These are phyloP conservation scores for Alloplasta piceator DNA, from an alignment of 2,888 invertebrate species.

Conservation along the genomic window DNA sequence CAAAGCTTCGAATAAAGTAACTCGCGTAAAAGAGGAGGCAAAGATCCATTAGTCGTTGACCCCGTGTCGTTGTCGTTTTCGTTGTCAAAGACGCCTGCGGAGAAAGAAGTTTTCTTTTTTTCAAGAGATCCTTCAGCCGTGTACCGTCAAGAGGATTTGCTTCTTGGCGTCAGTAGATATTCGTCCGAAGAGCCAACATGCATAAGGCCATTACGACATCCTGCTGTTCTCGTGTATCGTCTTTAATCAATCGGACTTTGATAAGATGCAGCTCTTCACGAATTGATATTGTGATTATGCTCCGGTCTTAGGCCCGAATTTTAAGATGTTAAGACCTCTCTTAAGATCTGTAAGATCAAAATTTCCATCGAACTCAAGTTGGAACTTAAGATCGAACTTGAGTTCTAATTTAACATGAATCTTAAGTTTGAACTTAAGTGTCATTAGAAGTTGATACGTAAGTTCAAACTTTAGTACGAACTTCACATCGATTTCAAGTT, in stretches of 20 bases:
- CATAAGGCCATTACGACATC: too few species aligned
- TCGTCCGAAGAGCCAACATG: too few species aligned
- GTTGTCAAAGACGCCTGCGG: constrained; percentile 6
- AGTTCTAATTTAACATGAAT: too few species aligned
- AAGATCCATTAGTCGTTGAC: constrained; percentile 48
- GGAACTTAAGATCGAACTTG: too few species aligned
- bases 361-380: too few species aligned
- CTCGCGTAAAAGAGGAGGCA: constrained; percentile 40
- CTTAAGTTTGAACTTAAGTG: too few species aligned
- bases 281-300: constrained; percentile 48
- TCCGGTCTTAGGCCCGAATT: background rate
- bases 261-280: constrained; percentile 2
- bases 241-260: constrained; percentile 27
- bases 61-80: constrained; percentile 19
- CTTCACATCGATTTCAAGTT: too few species aligned
- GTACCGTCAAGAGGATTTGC: constrained; percentile 31
- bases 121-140: constrained; percentile 2
- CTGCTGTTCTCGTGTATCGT: too few species aligned
- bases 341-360: too few species aligned
- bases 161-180: background rate
- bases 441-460: too few species aligned
- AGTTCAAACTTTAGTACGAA: too few species aligned
- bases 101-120: constrained; percentile 12
- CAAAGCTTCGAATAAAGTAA: constrained; percentile 46
- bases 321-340: too few species aligned